Conservation (phyloP, 2,888 invertebrate genomes). For the Caradrina kadenii region DNA sequence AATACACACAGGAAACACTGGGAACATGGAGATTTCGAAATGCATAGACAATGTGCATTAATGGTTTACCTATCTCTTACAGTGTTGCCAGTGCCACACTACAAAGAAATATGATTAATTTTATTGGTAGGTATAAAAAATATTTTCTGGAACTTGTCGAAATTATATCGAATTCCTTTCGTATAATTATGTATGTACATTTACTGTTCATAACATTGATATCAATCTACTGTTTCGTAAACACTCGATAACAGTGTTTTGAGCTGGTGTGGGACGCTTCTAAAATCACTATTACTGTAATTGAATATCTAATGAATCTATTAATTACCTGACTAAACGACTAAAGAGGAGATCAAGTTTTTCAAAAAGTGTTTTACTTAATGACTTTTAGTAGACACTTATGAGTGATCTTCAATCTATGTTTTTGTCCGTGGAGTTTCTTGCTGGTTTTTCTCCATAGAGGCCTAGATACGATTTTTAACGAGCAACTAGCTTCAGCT, state of each 20-base stretch:
- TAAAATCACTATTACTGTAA: not conserved
- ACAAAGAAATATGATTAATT: not conserved
- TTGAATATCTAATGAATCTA: not conserved
- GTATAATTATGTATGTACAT: not conserved
- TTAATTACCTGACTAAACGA: too few species aligned
- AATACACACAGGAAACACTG: not conserved
- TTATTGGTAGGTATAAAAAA: not conserved
- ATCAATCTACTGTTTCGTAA: conserved; percentile 11
- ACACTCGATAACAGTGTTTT: not conserved
- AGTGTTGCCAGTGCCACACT: not conserved
- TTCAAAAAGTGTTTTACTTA: too few species aligned
- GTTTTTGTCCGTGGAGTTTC: too few species aligned
- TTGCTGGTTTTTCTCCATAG: too few species aligned
- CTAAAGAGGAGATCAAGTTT: too few species aligned
- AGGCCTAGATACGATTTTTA: too few species aligned
- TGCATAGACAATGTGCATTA: not conserved
- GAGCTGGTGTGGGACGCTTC: not conserved
- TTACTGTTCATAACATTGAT: conserved; percentile 13
- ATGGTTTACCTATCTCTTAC: too few species aligned
- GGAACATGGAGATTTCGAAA: not conserved
- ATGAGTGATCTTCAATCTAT: too few species aligned
- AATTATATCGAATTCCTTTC: not conserved
- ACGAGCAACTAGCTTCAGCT: too few species aligned
- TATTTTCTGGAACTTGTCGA: conserved; percentile 18
- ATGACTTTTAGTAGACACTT: too few species aligned